Percentiles rank a stretch among this genome's conserved stretches.
Evolutionary conservation across 2,888 invertebrate species (phyloP).

Genomic region (Icerya purchasi): DNA sequence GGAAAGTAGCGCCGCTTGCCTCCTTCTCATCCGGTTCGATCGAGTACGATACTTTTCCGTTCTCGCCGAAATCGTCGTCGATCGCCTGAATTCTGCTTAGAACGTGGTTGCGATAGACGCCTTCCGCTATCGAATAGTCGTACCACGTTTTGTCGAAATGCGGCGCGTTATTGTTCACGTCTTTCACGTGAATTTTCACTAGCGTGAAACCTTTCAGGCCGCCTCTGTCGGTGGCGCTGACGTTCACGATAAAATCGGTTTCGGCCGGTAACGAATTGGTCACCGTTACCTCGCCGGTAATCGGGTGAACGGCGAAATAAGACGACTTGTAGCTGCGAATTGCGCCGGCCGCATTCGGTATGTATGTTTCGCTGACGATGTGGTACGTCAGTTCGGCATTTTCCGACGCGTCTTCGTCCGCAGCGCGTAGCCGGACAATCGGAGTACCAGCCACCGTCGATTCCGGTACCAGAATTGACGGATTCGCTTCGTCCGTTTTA

Average conservation of each 20-base stretch:
- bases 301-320: constrained; percentile 52
- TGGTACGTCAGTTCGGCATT: constrained; percentile 52
- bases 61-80: constrained; percentile 58
- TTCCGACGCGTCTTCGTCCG: constrained; percentile 45
- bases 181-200: constrained; percentile 47
- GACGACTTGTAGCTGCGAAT: constrained; percentile 20
- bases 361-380: constrained; percentile 42
- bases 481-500: constrained; percentile 22
- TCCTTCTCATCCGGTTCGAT: constrained; percentile 18
- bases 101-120: constrained; percentile 43
- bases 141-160: constrained; percentile 65
- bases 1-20: constrained; percentile 20
- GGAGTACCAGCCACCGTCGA: constrained; percentile 45
- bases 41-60: constrained; percentile 52
- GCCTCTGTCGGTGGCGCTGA: constrained; percentile 54
- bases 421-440: constrained; percentile 44
- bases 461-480: constrained; percentile 47
- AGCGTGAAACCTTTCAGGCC: constrained; percentile 45
- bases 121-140: constrained; percentile 59
- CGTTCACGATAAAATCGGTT: constrained; percentile 48
- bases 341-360: constrained; percentile 24
- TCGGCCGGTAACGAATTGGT: constrained; percentile 50
- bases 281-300: constrained; percentile 50
- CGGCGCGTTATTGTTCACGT: constrained; percentile 66
- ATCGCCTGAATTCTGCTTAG: constrained; percentile 55